Conservation (phyloP, 2,797 vertebrate genomes). For the Gallinago solitaria region DNA sequence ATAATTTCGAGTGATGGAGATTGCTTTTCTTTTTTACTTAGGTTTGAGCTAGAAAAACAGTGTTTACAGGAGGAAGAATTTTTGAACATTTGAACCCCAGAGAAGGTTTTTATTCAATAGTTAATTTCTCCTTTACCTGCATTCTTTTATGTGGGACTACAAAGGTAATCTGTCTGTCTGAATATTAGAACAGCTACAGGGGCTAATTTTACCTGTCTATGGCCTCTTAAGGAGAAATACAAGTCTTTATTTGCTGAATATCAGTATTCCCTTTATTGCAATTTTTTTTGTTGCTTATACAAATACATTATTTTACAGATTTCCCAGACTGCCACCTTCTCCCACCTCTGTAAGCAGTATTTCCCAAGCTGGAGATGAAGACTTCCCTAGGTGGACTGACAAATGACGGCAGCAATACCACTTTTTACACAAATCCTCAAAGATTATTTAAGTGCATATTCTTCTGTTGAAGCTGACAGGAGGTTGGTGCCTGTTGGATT, state of each 20-base stretch:
- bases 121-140: slow-evolving; percentile 10
- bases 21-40: neutral
- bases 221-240: neutral
- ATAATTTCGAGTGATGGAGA: neutral
- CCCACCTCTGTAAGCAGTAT: neutral
- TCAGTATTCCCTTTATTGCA: neutral
- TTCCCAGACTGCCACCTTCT: neutral
- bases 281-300: neutral
- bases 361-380: neutral
- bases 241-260: neutral
- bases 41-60: neutral
- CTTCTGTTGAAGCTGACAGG: neutral
- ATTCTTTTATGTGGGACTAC: slow-evolving; percentile 3
- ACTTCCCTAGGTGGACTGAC: neutral
- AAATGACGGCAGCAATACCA: neutral
- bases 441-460: neutral
- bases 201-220: slow-evolving; percentile 12
- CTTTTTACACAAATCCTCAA: neutral
- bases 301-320: neutral
- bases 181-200: neutral
- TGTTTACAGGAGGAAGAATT: neutral
- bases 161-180: neutral
- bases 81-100: neutral
- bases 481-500: neutral
- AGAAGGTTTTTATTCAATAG: slow-evolving; percentile 6